Percentiles rank a stretch among this genome's conserved stretches.
Conservation (phyloP, 2,797 vertebrate genomes). For the Lithobates sylvaticus region DNA sequence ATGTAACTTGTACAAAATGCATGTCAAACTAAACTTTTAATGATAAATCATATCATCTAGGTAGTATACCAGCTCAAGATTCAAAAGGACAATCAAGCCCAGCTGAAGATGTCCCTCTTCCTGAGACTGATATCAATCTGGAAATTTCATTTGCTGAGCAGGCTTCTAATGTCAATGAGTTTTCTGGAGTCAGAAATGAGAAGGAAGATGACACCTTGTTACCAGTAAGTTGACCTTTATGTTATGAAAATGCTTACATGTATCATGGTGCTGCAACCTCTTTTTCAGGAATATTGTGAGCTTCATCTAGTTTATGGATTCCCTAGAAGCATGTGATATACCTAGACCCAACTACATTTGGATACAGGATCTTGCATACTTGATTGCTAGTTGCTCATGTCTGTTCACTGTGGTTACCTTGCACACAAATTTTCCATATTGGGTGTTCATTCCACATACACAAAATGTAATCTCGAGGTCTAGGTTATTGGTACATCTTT, state of each 20-base stretch:
- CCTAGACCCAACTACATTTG: background rate
- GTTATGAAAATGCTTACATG: background rate
- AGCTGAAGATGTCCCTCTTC: constrained; percentile 67
- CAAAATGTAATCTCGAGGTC: too few species aligned
- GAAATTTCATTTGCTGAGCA: constrained; percentile 95
- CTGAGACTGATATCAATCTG: constrained; percentile 87
- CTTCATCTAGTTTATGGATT: background rate
- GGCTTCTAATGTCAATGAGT: constrained; percentile 85
- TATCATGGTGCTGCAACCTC: background rate
- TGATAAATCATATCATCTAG: constrained; percentile 57
- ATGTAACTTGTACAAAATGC: background rate
- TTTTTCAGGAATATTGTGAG: background rate
- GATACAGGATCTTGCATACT: background rate
- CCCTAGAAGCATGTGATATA: background rate
- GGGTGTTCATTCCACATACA: too few species aligned
- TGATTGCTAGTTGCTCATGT: too few species aligned
- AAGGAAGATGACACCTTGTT: constrained; percentile 80
- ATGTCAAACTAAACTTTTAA: background rate
- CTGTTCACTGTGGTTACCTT: too few species aligned
- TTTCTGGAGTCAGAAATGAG: constrained; percentile 71
- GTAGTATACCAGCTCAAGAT: constrained; percentile 59
- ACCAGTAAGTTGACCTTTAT: constrained; percentile 78
- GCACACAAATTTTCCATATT: too few species aligned
- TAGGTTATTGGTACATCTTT: too few species aligned
- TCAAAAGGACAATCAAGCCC: constrained; percentile 52